A percentile compares a stretch with the other conserved stretches of the same genome.
These are phyloP conservation scores for Cervus canadensis DNA, from an alignment of 2,113 vertebrate genomes.

Conservation along the genomic window DNA sequence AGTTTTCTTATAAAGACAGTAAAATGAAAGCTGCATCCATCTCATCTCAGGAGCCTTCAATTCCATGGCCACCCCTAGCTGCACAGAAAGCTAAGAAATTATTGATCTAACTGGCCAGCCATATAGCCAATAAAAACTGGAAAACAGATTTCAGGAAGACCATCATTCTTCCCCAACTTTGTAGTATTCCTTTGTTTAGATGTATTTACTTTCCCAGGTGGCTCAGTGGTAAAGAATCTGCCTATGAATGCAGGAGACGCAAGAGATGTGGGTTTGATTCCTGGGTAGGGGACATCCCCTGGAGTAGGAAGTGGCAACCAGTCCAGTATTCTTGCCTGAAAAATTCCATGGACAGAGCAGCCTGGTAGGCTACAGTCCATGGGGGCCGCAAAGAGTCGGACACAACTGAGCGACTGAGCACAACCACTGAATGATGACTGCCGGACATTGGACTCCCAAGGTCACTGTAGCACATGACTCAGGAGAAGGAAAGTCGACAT, in stretches of 20 bases:
- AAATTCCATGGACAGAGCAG: not conserved
- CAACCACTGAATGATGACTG: not conserved
- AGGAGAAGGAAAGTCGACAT: not conserved
- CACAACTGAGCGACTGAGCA: rapidly evolving
- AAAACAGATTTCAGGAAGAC: not conserved
- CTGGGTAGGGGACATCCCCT: not conserved
- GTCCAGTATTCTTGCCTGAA: not conserved
- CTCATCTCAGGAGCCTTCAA: not conserved
- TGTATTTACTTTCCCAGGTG: not conserved
- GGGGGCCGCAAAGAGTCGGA: not conserved
- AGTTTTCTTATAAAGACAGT: not conserved
- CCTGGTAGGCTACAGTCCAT: not conserved
- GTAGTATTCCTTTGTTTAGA: not conserved
- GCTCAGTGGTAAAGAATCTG: not conserved
- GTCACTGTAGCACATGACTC: not conserved
- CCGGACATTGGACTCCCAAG: not conserved
- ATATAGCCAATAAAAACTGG: not conserved
- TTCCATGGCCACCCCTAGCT: not conserved
- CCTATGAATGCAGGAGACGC: not conserved
- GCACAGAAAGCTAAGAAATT: not conserved
- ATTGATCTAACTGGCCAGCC: not conserved
- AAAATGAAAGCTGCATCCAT: not conserved
- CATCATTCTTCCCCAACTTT: not conserved
- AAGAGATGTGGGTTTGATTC: not conserved
- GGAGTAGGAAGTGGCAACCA: not conserved